Evolutionary conservation across 2,113 vertebrate species (phyloP).

Genomic region (Varanus salvator): DNA sequence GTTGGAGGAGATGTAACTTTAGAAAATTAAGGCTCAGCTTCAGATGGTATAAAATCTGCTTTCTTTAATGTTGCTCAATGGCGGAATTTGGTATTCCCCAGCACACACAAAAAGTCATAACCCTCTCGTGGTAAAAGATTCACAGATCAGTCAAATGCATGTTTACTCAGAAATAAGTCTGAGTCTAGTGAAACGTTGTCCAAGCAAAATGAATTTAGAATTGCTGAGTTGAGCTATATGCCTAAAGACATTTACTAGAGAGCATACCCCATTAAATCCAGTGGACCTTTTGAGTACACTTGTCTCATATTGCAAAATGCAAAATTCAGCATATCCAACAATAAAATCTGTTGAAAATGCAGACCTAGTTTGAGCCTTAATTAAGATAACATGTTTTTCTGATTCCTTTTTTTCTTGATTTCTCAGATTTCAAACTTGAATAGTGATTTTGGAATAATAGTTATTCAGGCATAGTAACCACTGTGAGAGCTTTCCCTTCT

Average conservation of each 20-base stretch:
- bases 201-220: too few species aligned
- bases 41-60: too few species aligned
- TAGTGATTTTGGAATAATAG: background rate
- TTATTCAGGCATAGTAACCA: background rate
- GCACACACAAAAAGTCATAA: too few species aligned
- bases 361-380: background rate
- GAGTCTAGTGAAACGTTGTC: too few species aligned
- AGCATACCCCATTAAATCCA: too few species aligned
- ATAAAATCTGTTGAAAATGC: conserved; percentile 5
- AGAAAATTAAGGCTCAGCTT: background rate
- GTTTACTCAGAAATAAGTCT: too few species aligned
- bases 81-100: too few species aligned
- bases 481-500: background rate
- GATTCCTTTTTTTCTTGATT: background rate
- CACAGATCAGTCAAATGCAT: too few species aligned
- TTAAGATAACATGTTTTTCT: background rate
- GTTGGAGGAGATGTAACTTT: background rate
- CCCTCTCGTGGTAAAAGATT: too few species aligned
- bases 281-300: background rate
- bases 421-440: background rate
- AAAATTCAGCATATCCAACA: background rate
- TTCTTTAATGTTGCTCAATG: too few species aligned
- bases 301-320: background rate
- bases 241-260: background rate
- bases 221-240: background rate